Conservation (phyloP, 2,113 vertebrate species). For the Trogon melanurus region DNA sequence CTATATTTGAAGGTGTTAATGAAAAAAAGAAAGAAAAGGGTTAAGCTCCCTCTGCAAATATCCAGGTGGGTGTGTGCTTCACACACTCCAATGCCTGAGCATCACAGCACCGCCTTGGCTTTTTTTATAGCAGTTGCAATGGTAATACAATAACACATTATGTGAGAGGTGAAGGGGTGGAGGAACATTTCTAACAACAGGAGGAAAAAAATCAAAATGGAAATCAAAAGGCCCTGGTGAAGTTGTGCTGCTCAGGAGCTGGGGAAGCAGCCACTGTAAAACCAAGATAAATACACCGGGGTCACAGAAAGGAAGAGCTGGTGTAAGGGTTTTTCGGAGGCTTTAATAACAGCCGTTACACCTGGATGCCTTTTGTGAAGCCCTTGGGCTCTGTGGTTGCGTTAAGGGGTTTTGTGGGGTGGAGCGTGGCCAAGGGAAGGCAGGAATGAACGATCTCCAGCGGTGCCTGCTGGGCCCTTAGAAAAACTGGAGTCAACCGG, state of each 20-base stretch:
- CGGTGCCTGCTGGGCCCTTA: rapidly evolving
- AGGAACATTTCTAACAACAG: background rate
- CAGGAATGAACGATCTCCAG: background rate
- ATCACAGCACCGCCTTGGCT: background rate
- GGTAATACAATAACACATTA: background rate
- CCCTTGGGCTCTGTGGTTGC: background rate
- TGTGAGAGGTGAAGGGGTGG: slow-evolving; percentile 12
- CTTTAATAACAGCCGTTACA: background rate
- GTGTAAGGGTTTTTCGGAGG: background rate
- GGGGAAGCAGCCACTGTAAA: background rate
- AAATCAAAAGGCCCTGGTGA: slow-evolving; percentile 4
- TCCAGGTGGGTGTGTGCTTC: slow-evolving; percentile 35
- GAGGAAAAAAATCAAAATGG: background rate
- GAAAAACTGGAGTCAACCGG: rapidly evolving
- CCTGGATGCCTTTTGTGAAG: slow-evolving; percentile 4
- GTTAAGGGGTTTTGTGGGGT: background rate
- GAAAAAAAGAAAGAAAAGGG: background rate
- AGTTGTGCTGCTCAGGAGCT: background rate
- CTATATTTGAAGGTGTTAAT: rapidly evolving
- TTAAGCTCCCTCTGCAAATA: slow-evolving; percentile 31
- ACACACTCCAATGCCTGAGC: background rate
- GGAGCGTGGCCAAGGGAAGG: background rate
- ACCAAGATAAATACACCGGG: background rate
- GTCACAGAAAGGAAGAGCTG: background rate
- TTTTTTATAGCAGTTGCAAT: background rate